phyloP scores from a whole-genome alignment of 2,797 vertebrate genomes.

The Nannoperca australis region DNA sequence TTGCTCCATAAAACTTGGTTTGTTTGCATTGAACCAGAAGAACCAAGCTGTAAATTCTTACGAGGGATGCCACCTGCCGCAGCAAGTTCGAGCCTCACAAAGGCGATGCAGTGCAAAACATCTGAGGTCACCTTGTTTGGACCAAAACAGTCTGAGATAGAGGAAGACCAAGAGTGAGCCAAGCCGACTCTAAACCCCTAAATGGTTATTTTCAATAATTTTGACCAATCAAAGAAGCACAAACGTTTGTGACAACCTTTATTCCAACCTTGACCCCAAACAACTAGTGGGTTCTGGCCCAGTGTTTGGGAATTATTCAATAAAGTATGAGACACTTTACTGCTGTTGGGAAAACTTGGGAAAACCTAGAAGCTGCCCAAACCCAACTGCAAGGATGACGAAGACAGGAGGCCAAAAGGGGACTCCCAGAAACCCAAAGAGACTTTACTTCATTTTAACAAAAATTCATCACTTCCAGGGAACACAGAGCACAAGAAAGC shows the following conservation, averaged over 20 bases:
- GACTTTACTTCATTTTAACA: conserved; percentile 55
- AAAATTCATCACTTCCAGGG: conserved; percentile 70
- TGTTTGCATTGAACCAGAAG: conserved; percentile 75
- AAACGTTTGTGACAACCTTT: not conserved
- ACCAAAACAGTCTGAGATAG: conserved; percentile 32
- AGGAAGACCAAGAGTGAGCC: not conserved
- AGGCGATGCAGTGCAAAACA: conserved; percentile 45
- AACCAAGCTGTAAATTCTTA: conserved; percentile 73
- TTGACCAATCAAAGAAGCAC: conserved; percentile 37
- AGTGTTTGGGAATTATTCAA: conserved; percentile 57
- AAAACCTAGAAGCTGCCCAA: conserved; percentile 46
- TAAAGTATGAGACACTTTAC: conserved; percentile 33
- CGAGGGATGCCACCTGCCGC: conserved; percentile 72
- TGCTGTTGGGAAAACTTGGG: conserved; percentile 52
- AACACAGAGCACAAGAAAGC: conserved; percentile 60
- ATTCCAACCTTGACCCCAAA: conserved; percentile 36
- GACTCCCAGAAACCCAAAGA: conserved; percentile 68
- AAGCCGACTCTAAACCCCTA: not conserved
- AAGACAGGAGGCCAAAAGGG: conserved; percentile 56
- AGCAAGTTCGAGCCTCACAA: conserved; percentile 51
- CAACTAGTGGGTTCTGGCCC: conserved; percentile 30
- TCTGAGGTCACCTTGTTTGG: conserved; percentile 50
- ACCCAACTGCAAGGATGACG: conserved; percentile 46
- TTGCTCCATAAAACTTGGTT: conserved; percentile 71
- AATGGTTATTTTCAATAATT: conserved; percentile 24